phyloP scores from a whole-genome alignment of 30 jellyfish, hydroid and myxozoan genomes.

The Aurelia sp. region DNA sequence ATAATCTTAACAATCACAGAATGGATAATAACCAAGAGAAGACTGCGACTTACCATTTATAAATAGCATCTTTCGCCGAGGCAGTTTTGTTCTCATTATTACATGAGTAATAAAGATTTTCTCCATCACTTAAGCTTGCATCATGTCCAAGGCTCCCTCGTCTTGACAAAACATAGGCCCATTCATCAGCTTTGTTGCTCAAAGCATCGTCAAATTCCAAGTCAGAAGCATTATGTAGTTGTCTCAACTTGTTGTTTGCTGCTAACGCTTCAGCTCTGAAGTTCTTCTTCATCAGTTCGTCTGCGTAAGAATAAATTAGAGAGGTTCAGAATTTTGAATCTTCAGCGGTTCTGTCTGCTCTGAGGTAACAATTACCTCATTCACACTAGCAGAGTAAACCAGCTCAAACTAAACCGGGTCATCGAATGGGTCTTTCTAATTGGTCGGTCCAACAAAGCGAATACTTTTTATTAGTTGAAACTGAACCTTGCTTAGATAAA shows the following conservation, averaged over 20 bases:
- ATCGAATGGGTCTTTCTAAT: too few relatives aligned
- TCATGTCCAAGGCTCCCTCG: constrained; percentile 78
- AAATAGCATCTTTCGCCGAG: constrained; percentile 73
- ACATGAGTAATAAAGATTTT: constrained; percentile 70
- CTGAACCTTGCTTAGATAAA: too few relatives aligned
- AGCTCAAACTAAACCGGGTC: too few relatives aligned
- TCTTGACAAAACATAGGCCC: constrained; percentile 76
- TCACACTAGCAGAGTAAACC: too few relatives aligned
- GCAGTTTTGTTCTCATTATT: constrained; percentile 21
- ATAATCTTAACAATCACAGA: too few relatives aligned
- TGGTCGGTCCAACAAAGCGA: too few relatives aligned
- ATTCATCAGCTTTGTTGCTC: constrained; percentile 65
- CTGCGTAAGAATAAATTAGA: not conserved
- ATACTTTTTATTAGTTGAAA: too few relatives aligned
- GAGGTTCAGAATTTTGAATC: too few relatives aligned
- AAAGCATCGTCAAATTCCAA: constrained; percentile 59
- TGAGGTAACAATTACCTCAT: too few relatives aligned
- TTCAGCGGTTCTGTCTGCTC: too few relatives aligned
- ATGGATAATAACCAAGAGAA: too few relatives aligned
- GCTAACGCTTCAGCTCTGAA: constrained; percentile 34
- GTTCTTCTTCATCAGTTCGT: constrained; percentile 27
- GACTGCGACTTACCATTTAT: constrained; percentile 56
- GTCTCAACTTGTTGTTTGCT: constrained; percentile 68
- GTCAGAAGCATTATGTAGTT: constrained; percentile 56
- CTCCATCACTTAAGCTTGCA: constrained; percentile 56